Evolutionary conservation across 2,113 vertebrate species (phyloP), one percentile per base, ranked within the genome.

Genomic region (Paradoxurus hermaphroditus): DNA sequence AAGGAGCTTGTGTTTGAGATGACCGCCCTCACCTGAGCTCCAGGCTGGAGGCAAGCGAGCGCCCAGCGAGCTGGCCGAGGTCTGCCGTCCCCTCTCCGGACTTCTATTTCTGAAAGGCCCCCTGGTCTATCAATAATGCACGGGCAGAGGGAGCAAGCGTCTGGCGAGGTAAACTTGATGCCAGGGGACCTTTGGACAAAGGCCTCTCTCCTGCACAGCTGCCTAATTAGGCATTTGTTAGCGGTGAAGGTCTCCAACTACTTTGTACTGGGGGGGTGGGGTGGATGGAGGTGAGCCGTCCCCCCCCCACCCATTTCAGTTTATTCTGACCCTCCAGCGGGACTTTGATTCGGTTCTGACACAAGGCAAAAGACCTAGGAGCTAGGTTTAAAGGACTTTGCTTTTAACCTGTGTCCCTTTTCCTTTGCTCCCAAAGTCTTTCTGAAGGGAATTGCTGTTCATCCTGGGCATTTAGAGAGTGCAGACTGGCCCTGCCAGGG

Each of bases 11-110:
- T 78, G 1, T 90, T 14, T 25, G 65, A 92, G 13, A 1, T 72
- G 94, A 72, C 97, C 97, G 91, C 78, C 94, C 92, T 25, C 95
- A 97, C 97, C 94, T 59, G 97, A 98, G 94, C 96, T 95, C 73
- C 94, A 79, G 49, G 46, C 96, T 10, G 85, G 97, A 86, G 91
- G 78, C 87, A 82, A 53, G 46, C 59, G 39, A 95, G 97, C 97
- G 67, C 94, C 62, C 62, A 19, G 59, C 59, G 51, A 15, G 91
- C 75, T 77, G 8, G 72, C 93, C 70, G 91, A 95, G 97, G 97
- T 95, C 98, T 93, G 96, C 96, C 96, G 78, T 31, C 65, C 83
- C 23, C 41, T 4, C 73, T 46, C 73, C 41, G 16, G 73, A 46
- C 41, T 75, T 46, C 14, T 77, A 0, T 77, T 77, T 77, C 7